These are phyloP conservation scores for Monochamus saltuarius DNA, from an alignment of 1,140 invertebrate genomes.

Conservation along the genomic window DNA sequence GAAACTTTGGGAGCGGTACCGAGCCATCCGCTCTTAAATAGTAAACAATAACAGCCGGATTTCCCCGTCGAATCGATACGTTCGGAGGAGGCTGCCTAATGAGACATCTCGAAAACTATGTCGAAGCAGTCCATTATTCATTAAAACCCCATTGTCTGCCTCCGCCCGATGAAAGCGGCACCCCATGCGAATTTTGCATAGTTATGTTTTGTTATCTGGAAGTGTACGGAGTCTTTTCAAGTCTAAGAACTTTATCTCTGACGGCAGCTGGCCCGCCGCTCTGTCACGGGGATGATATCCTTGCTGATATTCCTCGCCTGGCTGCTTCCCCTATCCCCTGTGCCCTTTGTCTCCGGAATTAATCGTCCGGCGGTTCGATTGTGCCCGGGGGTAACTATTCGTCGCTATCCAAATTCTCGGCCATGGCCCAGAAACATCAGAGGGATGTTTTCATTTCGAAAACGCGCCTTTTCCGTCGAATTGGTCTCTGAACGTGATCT, in stretches of 20 bases:
- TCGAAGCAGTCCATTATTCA: constrained; percentile 2
- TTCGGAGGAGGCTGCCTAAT: background rate
- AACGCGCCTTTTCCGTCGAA: background rate
- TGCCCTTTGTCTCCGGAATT: constrained; percentile 9
- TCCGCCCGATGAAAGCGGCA: background rate
- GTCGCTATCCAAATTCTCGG: background rate
- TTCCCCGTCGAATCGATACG: background rate
- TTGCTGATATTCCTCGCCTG: constrained; percentile 9
- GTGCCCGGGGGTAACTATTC: background rate
- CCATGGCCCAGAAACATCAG: background rate
- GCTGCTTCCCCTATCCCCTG: background rate
- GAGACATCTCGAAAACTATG: constrained; percentile 5
- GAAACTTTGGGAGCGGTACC: no score
- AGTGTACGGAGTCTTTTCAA: background rate
- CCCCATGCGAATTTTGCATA: background rate
- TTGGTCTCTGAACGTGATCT: background rate
- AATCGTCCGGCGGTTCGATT: constrained; percentile 7
- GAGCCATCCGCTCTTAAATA: no score
- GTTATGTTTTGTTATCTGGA: background rate
- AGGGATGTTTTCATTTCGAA: background rate
- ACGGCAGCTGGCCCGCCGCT: background rate
- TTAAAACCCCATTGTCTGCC: constrained; percentile 6
- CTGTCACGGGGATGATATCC: constrained; percentile 8
- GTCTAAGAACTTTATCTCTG: background rate
- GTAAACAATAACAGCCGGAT: no score